Base-by-base conservation (phyloP, 2,797 vertebrate species). In the Leucoraja ocellata region DNA sequence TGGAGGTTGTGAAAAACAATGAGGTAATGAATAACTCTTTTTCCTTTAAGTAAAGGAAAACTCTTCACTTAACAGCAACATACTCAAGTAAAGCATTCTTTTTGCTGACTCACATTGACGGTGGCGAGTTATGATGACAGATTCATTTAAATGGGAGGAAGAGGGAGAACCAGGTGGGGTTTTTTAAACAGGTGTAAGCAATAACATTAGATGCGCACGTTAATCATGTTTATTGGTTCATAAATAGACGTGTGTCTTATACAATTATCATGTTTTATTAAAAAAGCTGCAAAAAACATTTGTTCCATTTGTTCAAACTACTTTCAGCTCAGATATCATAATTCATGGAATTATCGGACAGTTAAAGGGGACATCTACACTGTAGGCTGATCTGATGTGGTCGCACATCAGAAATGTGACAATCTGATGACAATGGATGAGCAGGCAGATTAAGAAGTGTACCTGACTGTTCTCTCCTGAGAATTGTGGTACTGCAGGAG, bases 181-280 rank as follows among this genome's bases (percentile, higher is more conserved):
- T 10, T 54, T 92, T 74, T 54, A 6, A 13, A 74, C 32, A 73
- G 25, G 32, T 74, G 14, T 54, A 91, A 28, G 36, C 71, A 92
- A 39, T 76, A 25, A 54, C 25, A 54, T 92, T 68, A 68, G 90
- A 46, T 25, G 4, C 7, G 6, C 14, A 74, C 68, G 74, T 91
- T 91, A 73, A 73, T 74, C 90, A 54, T 54, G 23, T 68, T 88
- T 68, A 76, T 92, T 74, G 90, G 36, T 92, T 28, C 13, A 11
- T 73, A 39, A 46, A 25, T 54, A 73, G 39, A 46, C 16, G 36
- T 11, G 46, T 74, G 36, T 68, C 28, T n/a, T 14, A 25, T 25
- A 46, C 32, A 91, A 73, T 46, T 46, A 54, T 91, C 4, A 46
- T n/a, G 28, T 14, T 73, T 90, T 36, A 8, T 91, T 46, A 73